phyloP scores from a whole-genome alignment of 2,113 vertebrate species.

The Phyllopteryx taeniolatus region DNA sequence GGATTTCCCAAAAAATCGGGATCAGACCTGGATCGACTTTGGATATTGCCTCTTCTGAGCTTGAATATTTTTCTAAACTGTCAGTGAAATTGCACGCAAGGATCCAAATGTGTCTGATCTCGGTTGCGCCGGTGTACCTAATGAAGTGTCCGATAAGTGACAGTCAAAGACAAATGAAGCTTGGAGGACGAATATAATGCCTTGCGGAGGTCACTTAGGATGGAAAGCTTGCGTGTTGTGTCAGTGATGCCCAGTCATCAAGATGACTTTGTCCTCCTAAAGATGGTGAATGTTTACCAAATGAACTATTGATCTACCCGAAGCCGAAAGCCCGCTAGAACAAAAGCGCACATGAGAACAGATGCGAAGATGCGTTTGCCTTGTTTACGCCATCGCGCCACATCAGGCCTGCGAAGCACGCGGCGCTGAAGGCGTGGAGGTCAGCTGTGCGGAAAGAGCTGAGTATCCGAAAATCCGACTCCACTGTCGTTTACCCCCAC shows the following conservation, averaged over 20 bases:
- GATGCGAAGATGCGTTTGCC: constrained; percentile 6
- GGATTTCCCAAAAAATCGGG: no score
- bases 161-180: no score
- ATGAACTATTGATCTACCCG: constrained; percentile 50
- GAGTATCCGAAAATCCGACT: constrained; percentile 28
- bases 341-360: constrained; percentile 10
- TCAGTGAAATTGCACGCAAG: no score
- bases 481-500: constrained; percentile 7
- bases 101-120: no score
- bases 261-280: constrained; percentile 31
- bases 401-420: constrained; percentile 15
- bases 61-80: no score
- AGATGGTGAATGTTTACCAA: constrained; percentile 32
- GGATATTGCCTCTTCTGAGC: no score
- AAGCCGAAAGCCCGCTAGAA: constrained; percentile 11
- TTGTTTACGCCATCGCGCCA: constrained; percentile 2
- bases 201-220: neutral
- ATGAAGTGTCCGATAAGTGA: no score
- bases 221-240: neutral
- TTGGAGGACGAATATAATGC: neutral
- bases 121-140: no score
- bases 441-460: constrained; percentile 27
- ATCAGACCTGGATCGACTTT: no score
- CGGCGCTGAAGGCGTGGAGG: neutral
- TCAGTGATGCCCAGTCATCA: constrained; percentile 27